These are phyloP conservation scores for Rhyacichthys aspro DNA, from an alignment of 2,797 vertebrate genomes.

Conservation along the genomic window DNA sequence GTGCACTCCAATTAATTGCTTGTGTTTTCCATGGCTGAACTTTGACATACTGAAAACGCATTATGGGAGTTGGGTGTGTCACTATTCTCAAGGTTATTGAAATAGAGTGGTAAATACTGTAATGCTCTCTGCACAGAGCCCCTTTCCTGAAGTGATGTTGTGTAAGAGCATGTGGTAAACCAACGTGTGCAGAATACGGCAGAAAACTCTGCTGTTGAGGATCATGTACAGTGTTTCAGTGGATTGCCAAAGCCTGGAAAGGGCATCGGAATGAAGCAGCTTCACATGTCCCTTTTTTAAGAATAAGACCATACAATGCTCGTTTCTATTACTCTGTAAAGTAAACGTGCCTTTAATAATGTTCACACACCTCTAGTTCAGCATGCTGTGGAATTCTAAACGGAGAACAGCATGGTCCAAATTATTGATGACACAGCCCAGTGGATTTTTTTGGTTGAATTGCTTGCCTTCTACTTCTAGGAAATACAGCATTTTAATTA, in stretches of 20 bases:
- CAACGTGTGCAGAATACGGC: slow-evolving; percentile 7
- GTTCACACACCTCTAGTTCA: too few species aligned
- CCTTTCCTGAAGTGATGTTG: slow-evolving; percentile 48
- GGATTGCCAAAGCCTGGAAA: not conserved
- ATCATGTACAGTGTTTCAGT: not conserved
- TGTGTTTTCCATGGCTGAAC: slow-evolving; percentile 62
- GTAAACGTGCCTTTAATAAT: too few species aligned
- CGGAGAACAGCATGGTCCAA: too few species aligned
- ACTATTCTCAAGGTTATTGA: slow-evolving; percentile 52
- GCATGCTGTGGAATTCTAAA: too few species aligned
- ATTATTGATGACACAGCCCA: too few species aligned
- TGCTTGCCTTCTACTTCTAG: too few species aligned
- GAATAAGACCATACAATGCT: not conserved
- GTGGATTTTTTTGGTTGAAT: too few species aligned
- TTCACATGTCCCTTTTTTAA: not conserved
- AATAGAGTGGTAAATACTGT: slow-evolving; percentile 30
- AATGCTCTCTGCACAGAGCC: slow-evolving; percentile 29
- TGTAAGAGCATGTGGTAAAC: slow-evolving; percentile 46
- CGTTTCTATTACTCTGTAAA: too few species aligned
- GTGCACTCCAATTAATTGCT: slow-evolving; percentile 73
- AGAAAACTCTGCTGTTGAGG: not conserved
- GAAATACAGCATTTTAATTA: too few species aligned
- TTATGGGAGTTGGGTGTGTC: slow-evolving; percentile 64
- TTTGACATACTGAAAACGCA: slow-evolving; percentile 60
- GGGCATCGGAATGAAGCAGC: slow-evolving; percentile 2